These are phyloP conservation scores for Drosophila mercatorum DNA, from an alignment of 2,888 invertebrate genomes.

Conservation along the genomic window DNA sequence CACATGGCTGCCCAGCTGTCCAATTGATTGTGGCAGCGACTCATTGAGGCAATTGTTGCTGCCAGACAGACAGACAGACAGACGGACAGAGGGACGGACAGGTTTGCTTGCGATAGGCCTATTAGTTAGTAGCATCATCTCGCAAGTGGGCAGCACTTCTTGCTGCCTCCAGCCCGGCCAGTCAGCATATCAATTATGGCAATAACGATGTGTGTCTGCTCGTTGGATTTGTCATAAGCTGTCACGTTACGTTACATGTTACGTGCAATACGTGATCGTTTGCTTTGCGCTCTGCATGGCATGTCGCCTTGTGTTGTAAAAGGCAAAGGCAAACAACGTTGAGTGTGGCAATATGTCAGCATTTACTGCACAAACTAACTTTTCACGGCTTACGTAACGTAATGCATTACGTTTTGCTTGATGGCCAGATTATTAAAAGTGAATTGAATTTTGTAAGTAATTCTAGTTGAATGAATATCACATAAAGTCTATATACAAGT, in stretches of 20 bases:
- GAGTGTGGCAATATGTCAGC: constrained; percentile 2
- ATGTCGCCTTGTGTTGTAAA: not conserved
- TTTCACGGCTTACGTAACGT: not conserved
- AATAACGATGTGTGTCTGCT: constrained; percentile 4
- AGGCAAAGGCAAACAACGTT: not conserved
- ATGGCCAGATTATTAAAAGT: not conserved
- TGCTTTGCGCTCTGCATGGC: constrained; percentile 6
- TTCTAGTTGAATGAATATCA: not conserved
- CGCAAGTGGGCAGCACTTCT: constrained; percentile 45
- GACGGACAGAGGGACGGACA: not conserved
- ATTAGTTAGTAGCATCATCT: constrained; percentile 46
- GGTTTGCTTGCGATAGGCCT: constrained; percentile 33
- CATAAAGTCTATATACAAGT: not conserved
- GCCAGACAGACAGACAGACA: constrained; percentile 26
- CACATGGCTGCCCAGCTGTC: constrained; percentile 44
- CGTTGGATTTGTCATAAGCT: constrained; percentile 26
- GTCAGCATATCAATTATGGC: constrained; percentile 47
- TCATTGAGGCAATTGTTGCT: constrained; percentile 58
- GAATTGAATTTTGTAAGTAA: not conserved
- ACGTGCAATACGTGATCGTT: constrained; percentile 22
- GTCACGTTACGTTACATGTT: constrained; percentile 27
- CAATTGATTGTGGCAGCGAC: constrained; percentile 57
- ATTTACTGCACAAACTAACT: not conserved
- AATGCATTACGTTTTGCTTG: not conserved
- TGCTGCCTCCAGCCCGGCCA: not conserved